Evolutionary conservation across 1,140 invertebrate species (phyloP), one percentile per base, ranked within the genome.

Genomic region (Magallana gigas): DNA sequence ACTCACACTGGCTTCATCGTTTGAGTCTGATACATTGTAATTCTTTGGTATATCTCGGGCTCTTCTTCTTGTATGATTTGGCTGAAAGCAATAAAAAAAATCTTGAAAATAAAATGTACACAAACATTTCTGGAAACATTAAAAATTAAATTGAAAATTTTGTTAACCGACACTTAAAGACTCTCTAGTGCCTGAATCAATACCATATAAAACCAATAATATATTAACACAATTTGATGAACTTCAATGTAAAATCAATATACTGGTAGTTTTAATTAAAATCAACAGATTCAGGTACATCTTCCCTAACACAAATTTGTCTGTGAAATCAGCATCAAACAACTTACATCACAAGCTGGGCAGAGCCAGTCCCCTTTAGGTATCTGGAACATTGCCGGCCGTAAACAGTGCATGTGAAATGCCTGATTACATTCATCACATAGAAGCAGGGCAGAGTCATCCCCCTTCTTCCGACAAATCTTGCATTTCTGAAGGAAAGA

Each of bases 391-490:
- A 95, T 83, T 1, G 93, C 92, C 16, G 95, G 95, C 18, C 95
- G 91, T 62, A 95, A 90, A 89, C 95, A 95, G 85, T 92, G 93
- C 92, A 95, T 93, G 90, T 95, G 95, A 91, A 95, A 95, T 18
- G 94, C 93, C 83, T 94, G 93, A 83, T 95, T 95, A 91, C 95
- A 95, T 56, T 94, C 93, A 88, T 95, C 95, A 93, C 95, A 95
- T 71, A 95, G 90, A 80, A 95, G 88, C 57, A 95, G 83, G 4
- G 91, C 89, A 36, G 91, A 92, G 23, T 94, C 94, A 82, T 94
- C 92, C 62, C 93, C 92, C 85, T 95, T 95, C 88, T 93, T 93
- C 7, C 94, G 91, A 90, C 95, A 95, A 64, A 95, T 95, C 84
- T 94, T 95, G 89, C 95, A 95, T 94, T 95, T 95, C 95, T 95